phyloP scores from a whole-genome alignment of 2,888 invertebrate species.

The Anagyrus pseudococci region DNA sequence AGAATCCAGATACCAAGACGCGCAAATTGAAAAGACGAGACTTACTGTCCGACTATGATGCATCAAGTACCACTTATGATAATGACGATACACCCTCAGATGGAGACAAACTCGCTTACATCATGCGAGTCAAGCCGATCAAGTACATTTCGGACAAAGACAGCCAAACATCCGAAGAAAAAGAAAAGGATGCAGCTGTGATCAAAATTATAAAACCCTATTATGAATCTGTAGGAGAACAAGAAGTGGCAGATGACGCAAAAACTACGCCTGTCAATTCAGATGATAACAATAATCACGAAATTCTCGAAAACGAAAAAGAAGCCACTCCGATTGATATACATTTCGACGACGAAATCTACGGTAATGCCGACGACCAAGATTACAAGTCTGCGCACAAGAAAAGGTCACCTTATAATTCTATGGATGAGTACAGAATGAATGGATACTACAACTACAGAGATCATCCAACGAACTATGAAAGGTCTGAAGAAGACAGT shows the following conservation, averaged over 20 bases:
- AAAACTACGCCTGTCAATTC: too few relatives aligned
- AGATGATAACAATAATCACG: not conserved
- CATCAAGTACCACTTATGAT: not conserved
- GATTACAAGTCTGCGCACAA: slow-evolving; percentile 1
- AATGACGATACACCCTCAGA: slow-evolving; percentile 5
- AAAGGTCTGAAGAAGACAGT: not conserved
- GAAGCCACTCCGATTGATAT: not conserved
- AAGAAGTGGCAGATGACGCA: too few relatives aligned
- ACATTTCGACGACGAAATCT: slow-evolving; percentile 1
- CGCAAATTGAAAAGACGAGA: slow-evolving; percentile 21
- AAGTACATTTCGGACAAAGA: not conserved
- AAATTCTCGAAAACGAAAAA: slow-evolving; percentile 1
- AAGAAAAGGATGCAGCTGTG: not conserved
- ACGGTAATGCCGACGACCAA: slow-evolving; percentile 1
- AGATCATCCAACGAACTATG: not conserved
- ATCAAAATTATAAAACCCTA: not conserved
- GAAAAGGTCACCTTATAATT: slow-evolving; percentile 17
- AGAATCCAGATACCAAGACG: slow-evolving; percentile 20
- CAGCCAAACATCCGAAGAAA: slow-evolving; percentile 1
- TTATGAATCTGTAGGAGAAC: too few relatives aligned
- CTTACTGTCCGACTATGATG: too few relatives aligned
- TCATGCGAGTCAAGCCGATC: slow-evolving; percentile 7
- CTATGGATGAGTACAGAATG: not conserved
- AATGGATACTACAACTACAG: not conserved
- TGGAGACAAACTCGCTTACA: not conserved